phyloP scores from a whole-genome alignment of 2,113 vertebrate genomes.

The Eclectus roratus region DNA sequence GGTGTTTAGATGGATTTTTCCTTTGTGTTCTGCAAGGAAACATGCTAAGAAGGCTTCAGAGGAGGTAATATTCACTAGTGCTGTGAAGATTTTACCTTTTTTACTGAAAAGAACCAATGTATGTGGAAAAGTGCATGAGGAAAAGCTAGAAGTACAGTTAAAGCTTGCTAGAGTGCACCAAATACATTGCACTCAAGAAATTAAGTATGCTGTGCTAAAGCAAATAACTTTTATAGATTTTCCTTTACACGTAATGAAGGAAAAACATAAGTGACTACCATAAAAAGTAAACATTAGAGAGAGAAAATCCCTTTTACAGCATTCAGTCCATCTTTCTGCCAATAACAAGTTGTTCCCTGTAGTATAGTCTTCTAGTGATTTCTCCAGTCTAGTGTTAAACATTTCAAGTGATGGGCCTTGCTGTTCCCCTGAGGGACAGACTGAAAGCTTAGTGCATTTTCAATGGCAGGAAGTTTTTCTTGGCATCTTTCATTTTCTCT shows the following conservation, averaged over 20 bases:
- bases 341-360: conserved; percentile 45
- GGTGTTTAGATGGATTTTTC: not conserved
- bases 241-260: conserved; percentile 43
- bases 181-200: not conserved
- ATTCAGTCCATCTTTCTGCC: conserved; percentile 62
- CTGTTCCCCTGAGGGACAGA: not conserved
- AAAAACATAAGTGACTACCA: conserved; percentile 60
- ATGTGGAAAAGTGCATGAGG: not conserved
- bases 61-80: not conserved
- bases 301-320: conserved; percentile 61
- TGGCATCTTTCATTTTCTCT: conserved; percentile 1
- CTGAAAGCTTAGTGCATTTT: conserved; percentile 5
- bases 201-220: conserved; percentile 22
- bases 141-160: not conserved
- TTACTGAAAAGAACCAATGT: not conserved
- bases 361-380: conserved; percentile 38
- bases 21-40: not conserved
- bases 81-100: not conserved
- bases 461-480: conserved; percentile 53
- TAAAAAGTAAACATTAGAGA: conserved; percentile 66
- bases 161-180: not conserved
- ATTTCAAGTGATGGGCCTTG: not conserved
- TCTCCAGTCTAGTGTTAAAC: conserved; percentile 15
- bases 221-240: conserved; percentile 62
- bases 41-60: not conserved